Base-by-base conservation (phyloP, 1,140 invertebrate genomes). In the Solen grandis region DNA sequence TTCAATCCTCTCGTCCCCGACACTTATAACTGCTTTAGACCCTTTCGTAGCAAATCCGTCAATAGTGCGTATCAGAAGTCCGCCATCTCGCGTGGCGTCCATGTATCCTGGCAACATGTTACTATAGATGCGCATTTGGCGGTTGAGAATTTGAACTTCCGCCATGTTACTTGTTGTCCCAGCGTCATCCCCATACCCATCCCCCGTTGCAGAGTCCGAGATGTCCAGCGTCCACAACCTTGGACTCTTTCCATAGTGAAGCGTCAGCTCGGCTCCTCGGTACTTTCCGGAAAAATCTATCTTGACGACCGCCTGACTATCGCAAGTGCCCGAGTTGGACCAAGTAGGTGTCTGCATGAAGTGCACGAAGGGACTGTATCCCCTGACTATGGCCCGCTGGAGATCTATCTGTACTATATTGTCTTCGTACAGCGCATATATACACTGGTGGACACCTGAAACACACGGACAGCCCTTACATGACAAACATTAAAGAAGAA, bases 221-320 rank as follows among this genome's bases (percentile, higher is more conserved):
- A 92, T 84, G 79, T 91, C 87, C 22, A 92, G 66, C 0, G 91
- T 92, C 91, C 91, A 92, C 22, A 90, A 79, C 13, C 87, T 81
- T 5, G 91, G 90, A 4, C 82, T 78, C 57, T 91, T 90, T 8
- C 73, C 82, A 76, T 91, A 92, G 19, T 91, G 85, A 25, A 92
- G 82, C 19, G 79, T 33, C 36, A 92, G 78, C 31, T 82, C 85
- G 16, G 86, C 89, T 14, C 85, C 84, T 62, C 86, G 85, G 69
- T 84, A 90, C 46, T 84, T 82, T 22, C 88, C 89, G 19, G 88
- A 86, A 27, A 92, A 87, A 81, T 90, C 86, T n/a, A 92, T 84
- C 72, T 83, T 87, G 16, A 92, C 65, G 13, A 91, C 91, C 1
- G 91, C 90, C 65, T 91, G 90, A 38, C 86, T 85, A 63, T 80